phyloP scores from a whole-genome alignment of 1,140 invertebrate species.

The Eciton burchellii region DNA sequence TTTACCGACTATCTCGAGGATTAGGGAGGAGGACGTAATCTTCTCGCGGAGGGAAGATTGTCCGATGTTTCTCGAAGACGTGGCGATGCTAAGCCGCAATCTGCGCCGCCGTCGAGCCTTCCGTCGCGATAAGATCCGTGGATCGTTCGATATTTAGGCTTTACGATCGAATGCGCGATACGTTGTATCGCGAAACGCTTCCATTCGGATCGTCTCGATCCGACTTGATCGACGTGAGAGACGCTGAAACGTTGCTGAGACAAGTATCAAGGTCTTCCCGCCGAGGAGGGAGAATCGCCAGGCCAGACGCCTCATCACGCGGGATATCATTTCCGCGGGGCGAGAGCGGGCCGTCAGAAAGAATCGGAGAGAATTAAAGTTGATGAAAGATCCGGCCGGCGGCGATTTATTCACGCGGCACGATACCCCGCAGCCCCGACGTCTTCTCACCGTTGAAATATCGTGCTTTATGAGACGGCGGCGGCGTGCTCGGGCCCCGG shows the following conservation, averaged over 20 bases:
- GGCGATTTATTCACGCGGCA: constrained; percentile 72
- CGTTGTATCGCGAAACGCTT: no score
- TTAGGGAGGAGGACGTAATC: constrained; percentile 61
- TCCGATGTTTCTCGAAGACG: constrained; percentile 1
- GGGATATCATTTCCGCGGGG: constrained; percentile 66
- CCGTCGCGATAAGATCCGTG: not conserved
- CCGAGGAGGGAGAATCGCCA: constrained; percentile 2
- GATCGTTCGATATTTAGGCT: not conserved
- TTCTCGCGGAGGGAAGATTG: constrained; percentile 48
- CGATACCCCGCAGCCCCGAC: constrained; percentile 67
- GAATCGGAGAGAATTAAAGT: constrained; percentile 75
- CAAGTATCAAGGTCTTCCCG: not conserved
- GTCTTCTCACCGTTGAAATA: constrained; percentile 68
- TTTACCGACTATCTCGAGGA: constrained; percentile 55
- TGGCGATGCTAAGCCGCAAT: not conserved
- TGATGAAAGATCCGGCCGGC: constrained; percentile 74
- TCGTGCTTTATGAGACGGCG: constrained; percentile 71
- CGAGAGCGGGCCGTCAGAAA: constrained; percentile 31
- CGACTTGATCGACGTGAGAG: no score
- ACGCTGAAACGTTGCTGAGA: not conserved
- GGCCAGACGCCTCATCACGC: constrained; percentile 60
- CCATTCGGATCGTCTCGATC: no score
- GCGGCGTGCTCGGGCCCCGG: constrained; percentile 10
- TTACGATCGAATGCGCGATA: no score
- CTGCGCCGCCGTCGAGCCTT: not conserved